These are phyloP conservation scores for Tenthredo mesomela DNA, from an alignment of 2,888 invertebrate genomes.

Conservation along the genomic window DNA sequence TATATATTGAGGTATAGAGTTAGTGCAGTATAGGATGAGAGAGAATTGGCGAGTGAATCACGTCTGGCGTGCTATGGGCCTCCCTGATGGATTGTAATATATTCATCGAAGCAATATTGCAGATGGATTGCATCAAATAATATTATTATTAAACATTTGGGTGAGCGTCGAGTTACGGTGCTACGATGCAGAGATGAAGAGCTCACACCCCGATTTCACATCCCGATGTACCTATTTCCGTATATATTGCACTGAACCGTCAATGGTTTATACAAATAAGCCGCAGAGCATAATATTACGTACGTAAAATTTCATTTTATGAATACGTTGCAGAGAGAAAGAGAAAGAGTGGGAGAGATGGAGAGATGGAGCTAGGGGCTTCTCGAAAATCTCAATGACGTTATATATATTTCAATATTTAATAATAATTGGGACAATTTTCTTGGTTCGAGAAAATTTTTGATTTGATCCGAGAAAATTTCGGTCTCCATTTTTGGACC, in stretches of 20 bases:
- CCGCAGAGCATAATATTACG: background rate
- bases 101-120: conserved; percentile 47
- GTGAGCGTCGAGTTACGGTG: conserved; percentile 7
- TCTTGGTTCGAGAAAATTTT: too few species aligned
- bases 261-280: conserved; percentile 10
- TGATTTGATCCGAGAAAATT: too few species aligned
- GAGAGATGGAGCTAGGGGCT: background rate
- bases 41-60: conserved; percentile 36
- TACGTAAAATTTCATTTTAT: background rate
- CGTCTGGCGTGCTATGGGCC: background rate
- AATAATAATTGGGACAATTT: too few species aligned
- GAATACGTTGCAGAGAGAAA: background rate
- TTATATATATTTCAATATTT: conserved; percentile 18
- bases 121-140: conserved; percentile 39
- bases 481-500: too few species aligned
- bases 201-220: background rate
- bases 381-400: conserved; percentile 7
- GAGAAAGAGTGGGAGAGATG: background rate
- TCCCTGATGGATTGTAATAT: conserved; percentile 45
- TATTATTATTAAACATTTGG: conserved; percentile 45
- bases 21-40: background rate
- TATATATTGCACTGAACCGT: background rate
- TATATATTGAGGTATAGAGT: background rate
- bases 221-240: background rate
- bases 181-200: background rate